Conservation (phyloP, 2,888 invertebrate genomes). For the Drosophila paranaensis region DNA sequence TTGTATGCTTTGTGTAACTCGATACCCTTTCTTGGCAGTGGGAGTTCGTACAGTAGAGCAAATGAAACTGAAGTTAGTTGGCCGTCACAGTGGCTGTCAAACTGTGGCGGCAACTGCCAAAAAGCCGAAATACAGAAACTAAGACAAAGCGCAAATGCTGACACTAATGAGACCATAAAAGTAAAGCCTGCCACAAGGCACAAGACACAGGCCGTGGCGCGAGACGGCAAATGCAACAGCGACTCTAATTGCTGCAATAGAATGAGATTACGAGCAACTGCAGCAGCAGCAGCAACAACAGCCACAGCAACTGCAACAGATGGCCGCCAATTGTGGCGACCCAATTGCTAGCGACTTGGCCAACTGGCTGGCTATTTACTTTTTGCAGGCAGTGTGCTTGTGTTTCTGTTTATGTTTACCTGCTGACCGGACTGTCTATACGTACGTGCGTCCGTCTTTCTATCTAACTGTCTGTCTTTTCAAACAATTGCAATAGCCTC, state of each 20-base stretch:
- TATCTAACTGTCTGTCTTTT: constrained; percentile 23
- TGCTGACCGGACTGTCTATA: constrained; percentile 44
- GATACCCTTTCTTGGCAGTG: constrained; percentile 51
- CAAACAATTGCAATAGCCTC: constrained; percentile 59
- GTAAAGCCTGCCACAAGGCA: constrained; percentile 49
- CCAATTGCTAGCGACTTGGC: constrained; percentile 67
- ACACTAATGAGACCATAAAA: constrained; percentile 76
- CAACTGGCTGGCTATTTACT: constrained; percentile 66
- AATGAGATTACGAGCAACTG: constrained; percentile 64
- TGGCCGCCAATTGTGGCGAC: constrained; percentile 70
- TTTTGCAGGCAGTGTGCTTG: constrained; percentile 60
- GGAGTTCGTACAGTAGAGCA: constrained; percentile 30
- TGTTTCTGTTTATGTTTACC: constrained; percentile 58
- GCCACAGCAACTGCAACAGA: constrained; percentile 59
- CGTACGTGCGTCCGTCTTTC: constrained; percentile 28
- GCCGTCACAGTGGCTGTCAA: constrained; percentile 13
- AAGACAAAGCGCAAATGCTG: constrained; percentile 46
- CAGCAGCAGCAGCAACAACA: constrained; percentile 31
- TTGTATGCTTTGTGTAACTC: constrained; percentile 39
- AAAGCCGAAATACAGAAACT: constrained; percentile 21
- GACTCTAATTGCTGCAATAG: constrained; percentile 76
- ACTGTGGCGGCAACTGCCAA: constrained; percentile 41
- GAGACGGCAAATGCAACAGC: constrained; percentile 46
- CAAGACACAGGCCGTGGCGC: constrained; percentile 44
- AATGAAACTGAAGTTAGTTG: constrained; percentile 16